Conservation (phyloP, 2,888 invertebrate genomes). For the Tethea ocularis region DNA sequence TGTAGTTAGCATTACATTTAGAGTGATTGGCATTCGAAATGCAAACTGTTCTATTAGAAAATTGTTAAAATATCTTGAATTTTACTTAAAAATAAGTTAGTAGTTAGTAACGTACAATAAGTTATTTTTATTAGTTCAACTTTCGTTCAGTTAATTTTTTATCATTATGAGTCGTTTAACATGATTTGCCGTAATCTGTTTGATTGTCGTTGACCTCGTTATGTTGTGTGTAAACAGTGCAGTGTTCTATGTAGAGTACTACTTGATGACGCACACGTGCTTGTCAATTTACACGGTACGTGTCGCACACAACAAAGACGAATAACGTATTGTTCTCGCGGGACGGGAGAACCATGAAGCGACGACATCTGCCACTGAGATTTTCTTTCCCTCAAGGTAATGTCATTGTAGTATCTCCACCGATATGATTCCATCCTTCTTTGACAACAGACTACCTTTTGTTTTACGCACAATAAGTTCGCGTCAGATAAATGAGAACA, state of each 20-base stretch:
- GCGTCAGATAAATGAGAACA: slow-evolving; percentile 48
- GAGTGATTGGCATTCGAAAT: too few relatives aligned
- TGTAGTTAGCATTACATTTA: too few relatives aligned
- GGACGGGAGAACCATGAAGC: slow-evolving; percentile 38
- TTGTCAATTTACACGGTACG: slow-evolving; percentile 58
- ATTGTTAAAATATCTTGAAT: background rate
- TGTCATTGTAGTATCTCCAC: slow-evolving; percentile 37
- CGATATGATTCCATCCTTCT: slow-evolving; percentile 43
- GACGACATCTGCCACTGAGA: slow-evolving; percentile 54
- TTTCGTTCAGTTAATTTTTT: slow-evolving; percentile 2
- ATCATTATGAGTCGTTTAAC: slow-evolving; percentile 19
- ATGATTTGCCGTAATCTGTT: slow-evolving; percentile 40
- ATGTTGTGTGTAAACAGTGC: slow-evolving; percentile 42
- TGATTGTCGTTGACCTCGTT: slow-evolving; percentile 45
- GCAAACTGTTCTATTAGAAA: too few relatives aligned
- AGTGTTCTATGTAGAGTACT: slow-evolving; percentile 26
- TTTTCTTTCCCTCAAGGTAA: slow-evolving; percentile 55
- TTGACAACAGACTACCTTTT: slow-evolving; percentile 48
- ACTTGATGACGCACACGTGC: slow-evolving; percentile 54
- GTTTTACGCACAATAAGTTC: slow-evolving; percentile 55
- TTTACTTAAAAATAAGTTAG: too few relatives aligned
- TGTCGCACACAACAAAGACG: slow-evolving; percentile 60
- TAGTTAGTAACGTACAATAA: background rate
- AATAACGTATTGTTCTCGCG: slow-evolving; percentile 62
- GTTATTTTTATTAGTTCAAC: background rate